Conservation (phyloP, 1,140 invertebrate genomes). For the Cyclargus thomasi region DNA sequence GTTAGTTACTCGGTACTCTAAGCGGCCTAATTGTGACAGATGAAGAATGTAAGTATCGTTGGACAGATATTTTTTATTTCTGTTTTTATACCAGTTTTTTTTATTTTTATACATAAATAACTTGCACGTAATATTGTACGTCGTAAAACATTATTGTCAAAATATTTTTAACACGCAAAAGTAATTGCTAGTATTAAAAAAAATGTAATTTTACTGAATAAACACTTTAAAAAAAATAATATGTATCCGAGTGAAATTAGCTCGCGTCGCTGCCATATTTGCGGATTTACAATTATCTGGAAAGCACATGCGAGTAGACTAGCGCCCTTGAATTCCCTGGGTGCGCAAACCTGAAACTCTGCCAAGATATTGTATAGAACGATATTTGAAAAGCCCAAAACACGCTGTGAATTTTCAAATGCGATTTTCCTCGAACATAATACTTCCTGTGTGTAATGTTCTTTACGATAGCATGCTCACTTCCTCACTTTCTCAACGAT, state of each 20-base stretch:
- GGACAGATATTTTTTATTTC: no score
- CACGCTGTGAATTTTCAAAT: conserved; percentile 39
- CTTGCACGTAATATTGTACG: no score
- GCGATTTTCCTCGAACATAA: conserved; percentile 36
- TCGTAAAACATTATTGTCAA: no score
- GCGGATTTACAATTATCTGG: background rate
- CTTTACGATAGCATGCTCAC: conserved; percentile 29
- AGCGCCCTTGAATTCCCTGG: conserved; percentile 28
- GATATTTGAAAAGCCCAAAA: conserved; percentile 42
- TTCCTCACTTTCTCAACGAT: conserved; percentile 15
- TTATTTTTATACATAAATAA: no score
- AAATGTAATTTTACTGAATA: no score
- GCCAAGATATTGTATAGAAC: conserved; percentile 39
- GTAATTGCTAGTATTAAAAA: no score
- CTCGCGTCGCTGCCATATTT: background rate
- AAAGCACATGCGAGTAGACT: background rate
- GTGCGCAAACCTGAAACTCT: conserved; percentile 35
- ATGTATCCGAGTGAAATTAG: background rate
- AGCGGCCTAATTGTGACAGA: no score
- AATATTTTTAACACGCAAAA: no score
- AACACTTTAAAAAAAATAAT: background rate
- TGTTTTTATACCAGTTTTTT: no score
- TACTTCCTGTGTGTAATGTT: conserved; percentile 29
- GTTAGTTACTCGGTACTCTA: no score
- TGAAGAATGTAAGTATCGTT: no score